Conservation (phyloP, 2,888 invertebrate genomes). For the Ellobium chinense region DNA sequence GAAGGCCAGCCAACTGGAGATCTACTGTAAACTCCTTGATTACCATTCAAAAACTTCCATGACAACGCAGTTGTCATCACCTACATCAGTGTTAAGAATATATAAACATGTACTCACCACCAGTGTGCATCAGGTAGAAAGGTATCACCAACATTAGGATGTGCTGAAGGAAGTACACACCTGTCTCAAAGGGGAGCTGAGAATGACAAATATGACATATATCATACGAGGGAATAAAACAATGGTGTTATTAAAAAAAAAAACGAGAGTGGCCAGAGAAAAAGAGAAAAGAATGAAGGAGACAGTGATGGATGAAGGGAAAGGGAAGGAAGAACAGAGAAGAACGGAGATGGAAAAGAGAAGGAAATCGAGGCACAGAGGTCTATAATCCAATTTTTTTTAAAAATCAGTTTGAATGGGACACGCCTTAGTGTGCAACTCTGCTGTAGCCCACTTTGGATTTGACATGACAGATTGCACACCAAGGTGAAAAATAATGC, state of each 20-base stretch:
- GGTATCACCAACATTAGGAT: conserved; percentile 96
- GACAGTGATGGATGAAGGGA: not conserved
- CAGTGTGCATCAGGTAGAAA: conserved; percentile 91
- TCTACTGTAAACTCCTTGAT: no score
- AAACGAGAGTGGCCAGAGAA: not conserved
- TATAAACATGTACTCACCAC: conserved; percentile 90
- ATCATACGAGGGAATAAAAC: conserved; percentile 8
- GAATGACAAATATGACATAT: conserved; percentile 57
- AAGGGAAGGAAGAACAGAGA: not conserved
- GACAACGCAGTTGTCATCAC: no score
- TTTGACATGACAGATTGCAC: no score
- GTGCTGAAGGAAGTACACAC: conserved; percentile 97
- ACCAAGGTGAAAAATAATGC: no score
- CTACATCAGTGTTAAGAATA: no score
- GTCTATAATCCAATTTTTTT: no score
- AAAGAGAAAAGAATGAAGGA: not conserved
- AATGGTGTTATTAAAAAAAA: not conserved
- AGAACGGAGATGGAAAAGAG: no score
- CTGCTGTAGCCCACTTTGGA: no score
- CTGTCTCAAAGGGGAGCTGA: conserved; percentile 94
- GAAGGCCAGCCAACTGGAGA: no score
- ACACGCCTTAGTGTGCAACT: no score
- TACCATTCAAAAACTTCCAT: no score
- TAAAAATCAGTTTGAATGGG: no score
- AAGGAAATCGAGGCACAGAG: not conserved